Evolutionary conservation across 2,797 vertebrate species (phyloP), one percentile per base, ranked within the genome.

Genomic region (Parotocinclus haroldoi): DNA sequence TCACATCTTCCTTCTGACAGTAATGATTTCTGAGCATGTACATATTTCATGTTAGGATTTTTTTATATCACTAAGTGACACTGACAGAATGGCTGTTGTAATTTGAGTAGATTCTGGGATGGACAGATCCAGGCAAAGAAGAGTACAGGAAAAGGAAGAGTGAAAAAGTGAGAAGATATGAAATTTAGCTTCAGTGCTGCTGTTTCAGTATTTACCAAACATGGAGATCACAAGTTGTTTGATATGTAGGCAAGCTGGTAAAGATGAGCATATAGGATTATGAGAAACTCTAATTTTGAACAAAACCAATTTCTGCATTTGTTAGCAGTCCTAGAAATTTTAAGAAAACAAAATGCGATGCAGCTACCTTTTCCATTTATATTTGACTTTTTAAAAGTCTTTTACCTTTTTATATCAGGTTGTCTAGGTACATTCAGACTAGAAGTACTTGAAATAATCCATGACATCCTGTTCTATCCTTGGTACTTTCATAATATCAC

Each of bases 21-120:
- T 77, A 72, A 76, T 79, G 60, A 60, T 77, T 84, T 79, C 67
- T 62, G 72, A 77, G 67, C 75, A 74, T 80, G 75, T 68, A 63
- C 52, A 78, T 63, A 27, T 27, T 27, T 27, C 66, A 59, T 76
- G 75, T 80, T 69, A 64, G 72, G 74, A 78, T 81, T 76, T 66
- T 82, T 83, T 79, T 74, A 80, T 72, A 80, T 79, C 78, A 68
- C 61, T 72, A 63, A 78, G 74, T 77, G 74, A 84, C 72, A 71
- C 72, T 79, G 71, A 77, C 69, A 70, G 71, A 79, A 75, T 61
- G 62, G 61, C 60, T 70, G 70, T 75, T 70, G 75, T 66, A 61
- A 68, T 77, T 67, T 49, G 63, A 40, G 66, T 48, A 64, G 68
- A 68, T 73, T 77, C 55, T 12, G 60, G 76, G 75, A 77, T 36